Percentiles rank a stretch among this genome's conserved stretches.
These are phyloP conservation scores for Incurvaria masculella DNA, from an alignment of 2,888 invertebrate species.

Conservation along the genomic window DNA sequence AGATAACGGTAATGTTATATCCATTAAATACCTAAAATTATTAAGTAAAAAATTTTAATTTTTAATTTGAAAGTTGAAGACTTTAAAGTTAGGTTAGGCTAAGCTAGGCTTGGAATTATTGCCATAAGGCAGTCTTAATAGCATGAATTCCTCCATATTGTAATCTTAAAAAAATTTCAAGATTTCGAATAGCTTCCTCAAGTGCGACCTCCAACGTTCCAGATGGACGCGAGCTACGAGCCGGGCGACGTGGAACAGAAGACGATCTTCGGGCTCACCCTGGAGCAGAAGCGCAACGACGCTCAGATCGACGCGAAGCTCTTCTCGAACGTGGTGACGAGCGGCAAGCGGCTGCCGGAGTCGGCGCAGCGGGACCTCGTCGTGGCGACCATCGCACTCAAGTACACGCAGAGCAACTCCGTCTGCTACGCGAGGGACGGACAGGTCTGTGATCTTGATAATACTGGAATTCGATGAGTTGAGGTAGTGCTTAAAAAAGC, in stretches of 20 bases:
- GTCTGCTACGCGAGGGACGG: constrained; percentile 96
- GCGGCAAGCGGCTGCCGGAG: constrained; percentile 64
- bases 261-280: constrained; percentile 76
- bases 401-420: constrained; percentile 98
- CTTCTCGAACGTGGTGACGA: constrained; percentile 80
- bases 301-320: constrained; percentile 72
- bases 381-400: constrained; percentile 93
- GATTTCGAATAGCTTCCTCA: too few relatives aligned
- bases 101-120: too few relatives aligned
- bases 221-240: constrained; percentile 86
- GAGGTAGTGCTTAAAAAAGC: neutral
- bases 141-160: too few relatives aligned
- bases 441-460: constrained; percentile 68
- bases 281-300: constrained; percentile 89
- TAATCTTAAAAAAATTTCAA: too few relatives aligned
- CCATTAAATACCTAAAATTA: too few relatives aligned
- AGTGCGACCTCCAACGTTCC: too few relatives aligned
- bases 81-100: too few relatives aligned
- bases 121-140: too few relatives aligned
- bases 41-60: too few relatives aligned
- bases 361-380: constrained; percentile 84
- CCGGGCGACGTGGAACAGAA: constrained; percentile 80
- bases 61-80: too few relatives aligned
- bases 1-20: too few relatives aligned
- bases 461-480: neutral